Evolutionary conservation across 2,797 vertebrate species (phyloP), one percentile per base, ranked within the genome.

Genomic region (Rhinogobio ventralis): DNA sequence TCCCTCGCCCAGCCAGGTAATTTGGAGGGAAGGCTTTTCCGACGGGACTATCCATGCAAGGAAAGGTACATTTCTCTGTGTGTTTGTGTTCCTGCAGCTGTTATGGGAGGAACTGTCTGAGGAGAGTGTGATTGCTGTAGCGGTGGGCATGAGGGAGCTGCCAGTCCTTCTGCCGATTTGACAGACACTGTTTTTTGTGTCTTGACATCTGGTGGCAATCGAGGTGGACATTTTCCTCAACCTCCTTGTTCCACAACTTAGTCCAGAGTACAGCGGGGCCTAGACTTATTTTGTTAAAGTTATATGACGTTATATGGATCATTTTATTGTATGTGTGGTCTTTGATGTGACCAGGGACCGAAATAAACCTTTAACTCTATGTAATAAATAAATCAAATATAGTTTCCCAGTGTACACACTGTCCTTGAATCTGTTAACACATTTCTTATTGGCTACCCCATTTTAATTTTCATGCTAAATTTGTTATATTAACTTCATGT

Each of bases 1-100:
- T 84, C 74, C 64, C 75, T 82, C 36, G 82, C 39, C 57, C 51
- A 39, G 62, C 72, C 84, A 83, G 82, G 74, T 87, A 75, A 89
- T 87, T 77, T 80, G 71, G 71, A 82, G 30, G 46, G 75, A 87
- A 74, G 71, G 57, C 28, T 86, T 76, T 86, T 81, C 78, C 39
- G 17, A 79, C 11, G 13, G 33, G 76, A 39, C 51, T 68, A 85
- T 57, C 82, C 66, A 62, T 67, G 80, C 79, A 71, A 33, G 45
- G 66, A 55, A 66, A 76, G 66, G 83, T 77, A 79, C 7, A 60
- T 81, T 84, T 87, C 71, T 80, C 39, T 45, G 42, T 81, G 49
- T 64, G 64, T 80, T 64, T 36, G 53, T 60, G 49, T 79, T 86
- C 25, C 85, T 39, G 82, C 62, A 76, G 73, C 77, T 83, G 79